Percentiles rank a stretch among this genome's conserved stretches.
Evolutionary conservation across 2,797 vertebrate genomes (phyloP).

Genomic region (Vultur gryphus): DNA sequence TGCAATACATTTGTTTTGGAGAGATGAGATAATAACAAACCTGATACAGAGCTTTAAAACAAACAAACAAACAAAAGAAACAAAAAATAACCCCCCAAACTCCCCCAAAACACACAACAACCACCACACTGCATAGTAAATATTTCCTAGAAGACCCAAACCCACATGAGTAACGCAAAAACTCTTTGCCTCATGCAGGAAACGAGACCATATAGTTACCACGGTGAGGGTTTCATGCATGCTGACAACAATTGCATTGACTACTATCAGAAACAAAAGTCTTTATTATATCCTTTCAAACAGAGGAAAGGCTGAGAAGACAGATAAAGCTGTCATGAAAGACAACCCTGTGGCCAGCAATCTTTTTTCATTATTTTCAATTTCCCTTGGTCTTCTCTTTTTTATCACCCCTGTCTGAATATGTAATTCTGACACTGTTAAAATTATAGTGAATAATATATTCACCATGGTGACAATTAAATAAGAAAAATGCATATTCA

Average conservation of each 20-base stretch:
- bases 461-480: not conserved
- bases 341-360: not conserved
- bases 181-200: not conserved
- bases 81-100: fast-evolving
- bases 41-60: not conserved
- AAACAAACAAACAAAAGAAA: not conserved
- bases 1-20: not conserved
- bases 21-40: not conserved
- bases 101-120: not conserved
- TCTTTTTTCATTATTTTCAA: not conserved
- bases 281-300: not conserved
- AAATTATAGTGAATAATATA: not conserved
- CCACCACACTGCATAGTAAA: not conserved
- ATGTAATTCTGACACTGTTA: not conserved
- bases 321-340: not conserved
- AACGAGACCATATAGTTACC: not conserved
- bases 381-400: not conserved
- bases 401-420: not conserved
- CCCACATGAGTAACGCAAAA: not conserved
- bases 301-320: not conserved
- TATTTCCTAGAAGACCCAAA: not conserved
- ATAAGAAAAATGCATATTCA: not conserved
- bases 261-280: not conserved
- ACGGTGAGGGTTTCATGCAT: not conserved
- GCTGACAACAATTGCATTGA: not conserved